A percentile compares a stretch with the other conserved stretches of the same genome.
Evolutionary conservation across 2,888 invertebrate species (phyloP).

Genomic region (Gari tellinella): DNA sequence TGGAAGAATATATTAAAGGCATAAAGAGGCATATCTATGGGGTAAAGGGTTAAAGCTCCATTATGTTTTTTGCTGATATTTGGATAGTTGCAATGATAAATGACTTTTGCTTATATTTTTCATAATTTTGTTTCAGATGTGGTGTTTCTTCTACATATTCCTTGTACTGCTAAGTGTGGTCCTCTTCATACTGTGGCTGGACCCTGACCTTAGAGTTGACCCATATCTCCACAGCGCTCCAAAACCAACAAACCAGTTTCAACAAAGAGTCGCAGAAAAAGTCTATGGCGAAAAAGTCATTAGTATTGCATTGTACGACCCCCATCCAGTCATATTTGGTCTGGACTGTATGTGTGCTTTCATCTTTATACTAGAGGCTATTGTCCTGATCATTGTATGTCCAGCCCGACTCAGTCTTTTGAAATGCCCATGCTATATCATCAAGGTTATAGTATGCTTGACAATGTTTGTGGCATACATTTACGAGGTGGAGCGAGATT

Average conservation of each 20-base stretch:
- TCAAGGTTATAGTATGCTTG: slow-evolving; percentile 60
- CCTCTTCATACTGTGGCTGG: slow-evolving; percentile 42
- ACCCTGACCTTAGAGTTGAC: slow-evolving; percentile 23
- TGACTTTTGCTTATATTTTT: too few relatives aligned
- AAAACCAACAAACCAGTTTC: not conserved
- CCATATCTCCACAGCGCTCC: slow-evolving; percentile 31
- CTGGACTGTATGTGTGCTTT: slow-evolving; percentile 52
- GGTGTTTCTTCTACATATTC: slow-evolving; percentile 61
- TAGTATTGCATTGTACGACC: slow-evolving; percentile 24
- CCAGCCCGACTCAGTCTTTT: slow-evolving; percentile 57
- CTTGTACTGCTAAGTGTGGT: slow-evolving; percentile 54
- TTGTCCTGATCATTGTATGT: slow-evolving; percentile 61
- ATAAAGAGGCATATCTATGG: too few relatives aligned
- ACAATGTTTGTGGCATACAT: slow-evolving; percentile 59
- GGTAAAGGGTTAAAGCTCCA: too few relatives aligned
- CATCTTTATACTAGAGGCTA: slow-evolving; percentile 68
- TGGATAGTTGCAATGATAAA: too few relatives aligned
- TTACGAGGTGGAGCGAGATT: slow-evolving; percentile 30
- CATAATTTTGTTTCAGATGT: slow-evolving; percentile 46
- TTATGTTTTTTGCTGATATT: too few relatives aligned
- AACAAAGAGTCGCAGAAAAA: not conserved
- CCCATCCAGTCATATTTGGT: slow-evolving; percentile 37
- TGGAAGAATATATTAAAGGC: too few relatives aligned
- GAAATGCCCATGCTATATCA: slow-evolving; percentile 57
- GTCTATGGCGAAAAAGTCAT: slow-evolving; percentile 10